These are phyloP conservation scores for Psephotus haematonotus DNA, from an alignment of 2,113 vertebrate species.

Conservation along the genomic window DNA sequence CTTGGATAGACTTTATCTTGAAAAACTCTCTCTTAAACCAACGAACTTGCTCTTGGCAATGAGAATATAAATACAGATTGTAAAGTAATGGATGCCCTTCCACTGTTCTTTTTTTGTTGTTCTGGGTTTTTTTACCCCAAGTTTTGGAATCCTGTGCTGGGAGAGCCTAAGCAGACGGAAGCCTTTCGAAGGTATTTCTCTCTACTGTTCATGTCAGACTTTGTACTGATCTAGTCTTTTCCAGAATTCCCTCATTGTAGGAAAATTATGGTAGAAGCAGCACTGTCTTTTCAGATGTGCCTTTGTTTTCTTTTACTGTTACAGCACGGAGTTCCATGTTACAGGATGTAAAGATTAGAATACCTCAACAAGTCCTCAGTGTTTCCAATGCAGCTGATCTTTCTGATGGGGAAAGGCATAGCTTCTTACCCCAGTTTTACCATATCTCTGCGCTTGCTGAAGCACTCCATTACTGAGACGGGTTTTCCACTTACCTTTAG, in stretches of 20 bases:
- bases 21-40: background rate
- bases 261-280: background rate
- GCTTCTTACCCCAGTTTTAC: background rate
- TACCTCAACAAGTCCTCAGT: background rate
- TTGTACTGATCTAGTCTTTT: background rate
- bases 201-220: background rate
- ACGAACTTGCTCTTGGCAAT: background rate
- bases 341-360: background rate
- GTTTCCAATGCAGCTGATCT: background rate
- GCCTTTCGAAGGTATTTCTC: slow-evolving; percentile 64
- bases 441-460: background rate
- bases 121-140: background rate
- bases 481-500: background rate
- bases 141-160: slow-evolving; percentile 69
- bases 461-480: background rate
- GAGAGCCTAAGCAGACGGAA: slow-evolving; percentile 59
- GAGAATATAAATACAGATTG: background rate
- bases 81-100: background rate
- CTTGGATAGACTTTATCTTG: background rate
- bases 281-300: background rate
- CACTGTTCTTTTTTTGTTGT: background rate
- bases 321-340: background rate
- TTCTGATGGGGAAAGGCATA: background rate
- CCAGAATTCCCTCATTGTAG: background rate
- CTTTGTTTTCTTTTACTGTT: background rate